phyloP scores from a whole-genome alignment of 2,113 vertebrate species.

The Rousettus leschenaultii region DNA sequence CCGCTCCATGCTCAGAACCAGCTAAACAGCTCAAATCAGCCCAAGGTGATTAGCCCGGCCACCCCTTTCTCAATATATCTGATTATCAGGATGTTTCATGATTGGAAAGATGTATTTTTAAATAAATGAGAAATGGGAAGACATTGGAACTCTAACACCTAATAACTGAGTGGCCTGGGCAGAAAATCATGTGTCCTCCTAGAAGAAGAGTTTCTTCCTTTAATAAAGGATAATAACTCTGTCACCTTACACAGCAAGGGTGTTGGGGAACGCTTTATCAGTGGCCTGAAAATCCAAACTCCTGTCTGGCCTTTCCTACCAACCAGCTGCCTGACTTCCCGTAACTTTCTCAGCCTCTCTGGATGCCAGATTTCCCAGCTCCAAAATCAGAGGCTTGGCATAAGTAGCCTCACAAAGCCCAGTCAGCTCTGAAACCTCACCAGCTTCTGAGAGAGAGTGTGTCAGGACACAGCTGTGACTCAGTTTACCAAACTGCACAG shows the following conservation, averaged over 20 bases:
- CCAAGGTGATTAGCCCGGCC: not conserved
- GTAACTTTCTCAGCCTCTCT: not conserved
- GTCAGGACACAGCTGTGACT: not conserved
- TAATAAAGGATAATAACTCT: not conserved
- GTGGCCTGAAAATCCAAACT: not conserved
- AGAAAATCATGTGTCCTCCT: not conserved
- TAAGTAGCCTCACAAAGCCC: not conserved
- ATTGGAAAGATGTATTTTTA: not conserved
- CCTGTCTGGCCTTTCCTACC: not conserved
- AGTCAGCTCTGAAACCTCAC: not conserved
- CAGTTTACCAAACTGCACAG: not conserved
- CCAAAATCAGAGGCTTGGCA: not conserved
- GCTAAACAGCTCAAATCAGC: not conserved
- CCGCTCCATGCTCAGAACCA: not conserved
- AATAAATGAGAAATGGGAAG: not conserved
- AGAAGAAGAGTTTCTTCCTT: not conserved
- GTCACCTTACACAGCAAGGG: not conserved
- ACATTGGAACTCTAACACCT: not conserved
- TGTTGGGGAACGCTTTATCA: accelerated
- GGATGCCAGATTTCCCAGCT: not conserved
- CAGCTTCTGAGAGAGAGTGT: not conserved
- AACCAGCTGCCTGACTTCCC: not conserved
- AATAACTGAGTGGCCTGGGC: not conserved
- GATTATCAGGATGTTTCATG: not conserved
- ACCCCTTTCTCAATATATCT: not conserved